A percentile compares a stretch with the other conserved stretches of the same genome.
Evolutionary conservation across 2,888 invertebrate species (phyloP).

Genomic region (Brachylomia viminalis): DNA sequence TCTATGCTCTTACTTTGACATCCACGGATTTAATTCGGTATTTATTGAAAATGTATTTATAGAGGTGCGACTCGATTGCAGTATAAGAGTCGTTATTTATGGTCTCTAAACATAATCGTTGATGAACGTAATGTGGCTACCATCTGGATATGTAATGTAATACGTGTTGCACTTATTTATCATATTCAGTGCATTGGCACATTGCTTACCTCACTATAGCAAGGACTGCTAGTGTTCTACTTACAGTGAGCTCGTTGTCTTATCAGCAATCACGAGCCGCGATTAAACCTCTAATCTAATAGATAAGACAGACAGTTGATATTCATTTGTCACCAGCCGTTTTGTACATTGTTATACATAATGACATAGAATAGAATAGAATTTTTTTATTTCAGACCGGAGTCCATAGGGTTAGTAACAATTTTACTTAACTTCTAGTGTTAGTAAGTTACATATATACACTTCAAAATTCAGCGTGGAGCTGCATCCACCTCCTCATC

Average conservation of each 20-base stretch:
- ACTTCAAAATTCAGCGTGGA: too few relatives aligned
- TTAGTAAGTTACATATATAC: too few relatives aligned
- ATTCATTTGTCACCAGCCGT: slow-evolving; percentile 7
- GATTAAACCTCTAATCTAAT: background rate
- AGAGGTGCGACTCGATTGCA: background rate
- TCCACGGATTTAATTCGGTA: background rate
- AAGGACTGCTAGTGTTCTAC: background rate
- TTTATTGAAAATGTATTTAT: background rate
- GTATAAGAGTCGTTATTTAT: background rate
- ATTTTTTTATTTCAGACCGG: too few relatives aligned
- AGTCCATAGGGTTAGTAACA: too few relatives aligned
- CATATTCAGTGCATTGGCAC: background rate
- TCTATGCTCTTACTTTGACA: background rate
- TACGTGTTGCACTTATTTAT: background rate
- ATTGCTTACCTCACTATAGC: background rate
- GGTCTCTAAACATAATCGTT: background rate
- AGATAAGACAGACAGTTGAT: background rate
- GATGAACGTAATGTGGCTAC: background rate
- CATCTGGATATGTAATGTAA: background rate
- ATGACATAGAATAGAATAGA: too few relatives aligned
- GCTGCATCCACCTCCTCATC: too few relatives aligned
- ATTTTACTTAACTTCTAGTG: too few relatives aligned
- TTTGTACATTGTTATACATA: background rate
- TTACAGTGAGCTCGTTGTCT: background rate
- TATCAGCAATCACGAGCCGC: background rate